Base-by-base conservation (phyloP, 2,797 vertebrate species). In the Hafferia zeledoni region DNA sequence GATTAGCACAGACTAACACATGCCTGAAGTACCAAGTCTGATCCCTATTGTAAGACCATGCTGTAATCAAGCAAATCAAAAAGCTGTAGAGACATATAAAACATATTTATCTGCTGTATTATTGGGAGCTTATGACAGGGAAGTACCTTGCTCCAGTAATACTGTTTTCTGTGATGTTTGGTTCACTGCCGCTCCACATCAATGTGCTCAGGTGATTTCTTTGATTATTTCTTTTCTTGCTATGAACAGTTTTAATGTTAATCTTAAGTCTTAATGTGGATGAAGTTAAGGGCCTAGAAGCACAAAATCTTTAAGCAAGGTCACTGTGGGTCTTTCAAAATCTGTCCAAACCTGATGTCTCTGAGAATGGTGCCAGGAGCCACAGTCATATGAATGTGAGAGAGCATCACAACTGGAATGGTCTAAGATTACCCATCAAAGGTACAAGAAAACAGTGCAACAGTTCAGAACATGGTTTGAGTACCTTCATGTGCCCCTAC, bases 371-470 rank as follows among this genome's bases (percentile, higher is more conserved):
- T 56, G n/a, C 30, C 76, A 74, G 55, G n/a, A 72, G 14, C 19
- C 9, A 12, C 27, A 37, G 27, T 43, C 16, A 27, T 7, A 46
- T 15, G 39, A 39, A 50, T 0, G 0, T 35, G 18, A 55, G 74
- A 83, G 25, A 75, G 5, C 41, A 25, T 47, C 47, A 37, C 8
- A 53, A 18, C 50, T 18, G 35, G 13, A 63, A n/a, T 20, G 9
- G n/a, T 74, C 37, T 67, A 28, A 47, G 30, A 61, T 80, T 37
- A 22, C 37, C 19, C 33, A 53, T 20, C 64, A 33, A 53, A 53
- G 37, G 6, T 63, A 24, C 30, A 88, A 37, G n/a, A 56, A 76
- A 72, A 46, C 28, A 41, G 22, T 68, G 63, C 55, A 68, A 2
- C 19, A 53, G 30, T 50, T 81, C 30, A 72, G 25, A 52, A 35